Evolutionary conservation across 2,797 vertebrate genomes (phyloP), one percentile per base, ranked within the genome.

Genomic region (Lateolabrax maculatus): DNA sequence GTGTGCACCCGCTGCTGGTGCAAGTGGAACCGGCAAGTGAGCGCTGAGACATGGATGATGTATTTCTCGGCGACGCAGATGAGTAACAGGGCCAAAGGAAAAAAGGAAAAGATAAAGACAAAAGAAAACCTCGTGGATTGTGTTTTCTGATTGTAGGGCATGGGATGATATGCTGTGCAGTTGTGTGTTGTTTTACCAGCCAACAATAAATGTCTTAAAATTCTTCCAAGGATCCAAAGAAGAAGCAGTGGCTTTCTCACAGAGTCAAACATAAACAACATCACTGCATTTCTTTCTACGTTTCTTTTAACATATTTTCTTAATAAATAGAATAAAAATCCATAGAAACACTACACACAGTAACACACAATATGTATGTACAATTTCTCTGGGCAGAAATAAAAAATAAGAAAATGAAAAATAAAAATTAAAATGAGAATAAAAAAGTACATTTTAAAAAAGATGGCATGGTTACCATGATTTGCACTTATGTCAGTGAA

Each of bases 401-500:
- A 18, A 69, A 60, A 57, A 15, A 56, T 34, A 34, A 25, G n/a
- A 71, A 39, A 41, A 44, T 23, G 23, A 69, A 64, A 77, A 87
- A 1, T 27, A 9, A 77, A 75, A 87, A 1, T 27, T 8, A 77
- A 75, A 56, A 86, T 64, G 44, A 58, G 0, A 69, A 60, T 15
- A 67, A 27, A 76, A n/a, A 87, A 60, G 5, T 57, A 46, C 84
- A 82, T 31, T 21, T 34, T 21, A 52, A 63, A 72, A 71, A 93
- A 81, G 92, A 94, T 77, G 86, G 87, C 90, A 95, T 92, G 94
- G 77, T 56, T 39, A 80, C 79, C 62, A 87, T 84, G 92, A 95
- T 95, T 95, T 90, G 91, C 92, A 94, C 91, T 89, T 93, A 93
- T 94, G 88, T 92, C 93, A 95, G 95, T 95, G 96, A 96, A 96